Evolutionary conservation across 2,113 vertebrate species (phyloP).

Genomic region (Malurus melanocephalus): DNA sequence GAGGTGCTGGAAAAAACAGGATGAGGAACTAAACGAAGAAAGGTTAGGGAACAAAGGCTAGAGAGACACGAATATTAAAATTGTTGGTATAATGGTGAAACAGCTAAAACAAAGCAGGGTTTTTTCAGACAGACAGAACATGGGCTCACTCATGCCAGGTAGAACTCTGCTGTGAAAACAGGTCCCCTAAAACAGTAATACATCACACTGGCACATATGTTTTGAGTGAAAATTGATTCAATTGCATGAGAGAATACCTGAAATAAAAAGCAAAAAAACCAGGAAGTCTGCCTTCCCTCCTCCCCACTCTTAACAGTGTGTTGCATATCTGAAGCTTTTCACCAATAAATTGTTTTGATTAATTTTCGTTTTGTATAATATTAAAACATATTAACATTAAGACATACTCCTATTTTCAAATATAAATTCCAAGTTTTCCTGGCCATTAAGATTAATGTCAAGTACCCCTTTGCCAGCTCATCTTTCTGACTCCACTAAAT

Average conservation of each 20-base stretch:
- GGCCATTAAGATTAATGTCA: not conserved
- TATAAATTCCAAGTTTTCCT: not conserved
- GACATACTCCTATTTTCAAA: not conserved
- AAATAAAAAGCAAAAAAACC: not conserved
- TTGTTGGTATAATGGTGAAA: not conserved
- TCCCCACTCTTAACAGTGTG: fast-evolving
- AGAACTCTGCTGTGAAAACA: not conserved
- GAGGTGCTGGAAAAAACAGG: not conserved
- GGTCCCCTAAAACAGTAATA: not conserved
- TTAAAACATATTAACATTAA: not conserved
- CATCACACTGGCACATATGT: fast-evolving
- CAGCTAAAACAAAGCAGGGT: not conserved
- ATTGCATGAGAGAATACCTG: not conserved
- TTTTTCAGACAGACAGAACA: not conserved
- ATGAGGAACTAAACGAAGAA: not conserved
- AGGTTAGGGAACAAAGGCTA: not conserved
- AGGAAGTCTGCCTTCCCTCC: not conserved
- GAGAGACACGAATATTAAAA: not conserved
- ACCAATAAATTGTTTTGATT: not conserved
- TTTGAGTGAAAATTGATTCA: not conserved
- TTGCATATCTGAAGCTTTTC: not conserved
- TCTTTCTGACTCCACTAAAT: not conserved
- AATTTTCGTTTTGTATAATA: not conserved
- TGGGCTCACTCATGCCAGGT: not conserved
- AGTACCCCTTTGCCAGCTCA: not conserved